Base-by-base conservation (phyloP, 2,888 invertebrate species). In the Glaucopsyche alexis region DNA sequence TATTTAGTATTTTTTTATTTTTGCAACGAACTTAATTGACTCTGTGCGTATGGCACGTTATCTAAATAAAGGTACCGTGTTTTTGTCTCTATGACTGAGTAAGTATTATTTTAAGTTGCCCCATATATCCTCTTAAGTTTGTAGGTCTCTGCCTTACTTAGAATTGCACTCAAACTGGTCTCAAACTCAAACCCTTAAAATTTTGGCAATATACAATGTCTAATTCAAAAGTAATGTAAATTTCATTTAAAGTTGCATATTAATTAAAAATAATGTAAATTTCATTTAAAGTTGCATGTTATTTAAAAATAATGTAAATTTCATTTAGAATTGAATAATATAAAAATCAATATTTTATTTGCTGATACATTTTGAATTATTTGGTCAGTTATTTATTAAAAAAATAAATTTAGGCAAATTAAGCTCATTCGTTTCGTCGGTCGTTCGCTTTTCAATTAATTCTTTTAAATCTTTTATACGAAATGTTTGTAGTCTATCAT, bases 1-100 rank as follows among this genome's bases (percentile, higher is more conserved):
- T 52, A n/a, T 52, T 52, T 8, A 50, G 50, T 50, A 50, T 52
- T 52, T 16, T 52, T 8, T 52, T 19, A 19, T 55, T 55, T 55
- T 55, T 19, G 11, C 13, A 55, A 8, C 16, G 16, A 52, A 19
- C 9, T 0, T 7, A 29, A 29, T 60, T 6, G 13, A 29, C 13
- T 60, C 60, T 60, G 60, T 60, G 60, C 60, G 29, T 29, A 60
- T 60, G 60, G 60, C 60, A 60, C 60, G 13, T 60, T 60, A 13
- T 38, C 29, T 38, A 38, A 13, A 16, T 4, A 11, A 9, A 19
- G 60, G 11, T 13, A 60, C 29, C 29, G 11, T 38, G 13, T 14
- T 60, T 55, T 60, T 13, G 13, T 38, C 7, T 16, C 14, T 13
- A 55, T 0, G 6, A 29, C 13, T 60, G 14, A 29, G 29, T 60